A percentile compares a stretch with the other conserved stretches of the same genome.
Evolutionary conservation across 2,113 vertebrate genomes (phyloP).

Genomic region (Heterochromis multidens): DNA sequence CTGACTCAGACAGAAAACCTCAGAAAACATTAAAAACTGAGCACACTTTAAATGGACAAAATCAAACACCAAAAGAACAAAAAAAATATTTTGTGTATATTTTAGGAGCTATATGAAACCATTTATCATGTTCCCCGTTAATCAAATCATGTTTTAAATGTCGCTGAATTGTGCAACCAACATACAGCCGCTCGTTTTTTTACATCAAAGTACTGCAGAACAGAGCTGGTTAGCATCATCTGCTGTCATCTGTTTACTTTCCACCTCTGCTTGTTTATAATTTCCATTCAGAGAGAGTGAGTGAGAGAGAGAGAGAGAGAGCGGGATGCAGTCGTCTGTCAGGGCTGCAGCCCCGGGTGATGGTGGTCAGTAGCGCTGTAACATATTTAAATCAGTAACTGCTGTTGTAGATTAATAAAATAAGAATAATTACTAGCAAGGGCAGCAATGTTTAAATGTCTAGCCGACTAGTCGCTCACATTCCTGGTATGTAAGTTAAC

Average conservation of each 20-base stretch:
- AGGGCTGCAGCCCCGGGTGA: background rate
- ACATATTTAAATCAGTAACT: background rate
- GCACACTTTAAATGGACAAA: background rate
- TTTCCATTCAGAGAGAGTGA: background rate
- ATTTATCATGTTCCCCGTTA: background rate
- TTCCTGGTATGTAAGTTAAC: background rate
- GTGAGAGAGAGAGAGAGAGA: no score
- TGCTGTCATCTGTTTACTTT: background rate
- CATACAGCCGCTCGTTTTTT: background rate
- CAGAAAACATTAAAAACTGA: background rate
- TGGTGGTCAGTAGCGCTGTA: background rate
- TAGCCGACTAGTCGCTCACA: background rate
- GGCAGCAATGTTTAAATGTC: background rate
- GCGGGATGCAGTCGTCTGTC: background rate
- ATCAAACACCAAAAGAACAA: background rate
- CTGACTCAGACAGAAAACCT: background rate
- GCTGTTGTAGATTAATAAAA: background rate
- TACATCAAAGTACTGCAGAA: background rate
- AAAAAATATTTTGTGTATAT: background rate
- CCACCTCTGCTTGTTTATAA: background rate
- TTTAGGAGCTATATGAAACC: background rate
- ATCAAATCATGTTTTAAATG: background rate
- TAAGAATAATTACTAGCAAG: background rate
- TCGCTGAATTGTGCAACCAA: background rate
- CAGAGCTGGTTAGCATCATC: background rate